Percentiles rank a stretch among this genome's conserved stretches.
These are phyloP conservation scores for Achroia grisella DNA, from an alignment of 1,140 invertebrate species.

Conservation along the genomic window DNA sequence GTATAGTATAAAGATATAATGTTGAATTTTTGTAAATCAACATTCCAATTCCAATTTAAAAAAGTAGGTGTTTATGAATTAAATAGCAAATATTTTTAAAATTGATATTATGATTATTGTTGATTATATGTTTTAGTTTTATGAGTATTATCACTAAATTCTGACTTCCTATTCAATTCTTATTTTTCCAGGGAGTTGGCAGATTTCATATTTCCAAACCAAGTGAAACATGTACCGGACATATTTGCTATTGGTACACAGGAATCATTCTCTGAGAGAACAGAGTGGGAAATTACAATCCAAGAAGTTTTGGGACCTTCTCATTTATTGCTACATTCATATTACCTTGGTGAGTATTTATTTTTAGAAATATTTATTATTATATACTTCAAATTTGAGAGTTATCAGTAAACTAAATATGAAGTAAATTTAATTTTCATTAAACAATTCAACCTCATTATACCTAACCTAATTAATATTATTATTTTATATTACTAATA, in stretches of 20 bases:
- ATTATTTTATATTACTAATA: no score
- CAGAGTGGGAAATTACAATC: conserved; percentile 92
- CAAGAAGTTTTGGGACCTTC: conserved; percentile 94
- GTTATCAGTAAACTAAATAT: no score
- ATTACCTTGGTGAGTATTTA: conserved; percentile 77
- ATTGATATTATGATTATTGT: no score
- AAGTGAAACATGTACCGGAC: conserved; percentile 90
- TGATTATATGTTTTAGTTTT: not conserved
- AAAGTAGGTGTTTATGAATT: no score
- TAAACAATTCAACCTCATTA: no score
- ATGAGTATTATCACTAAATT: not conserved
- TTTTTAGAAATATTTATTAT: not conserved
- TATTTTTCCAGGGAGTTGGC: conserved; percentile 79
- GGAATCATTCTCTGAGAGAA: conserved; percentile 88
- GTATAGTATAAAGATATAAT: no score
- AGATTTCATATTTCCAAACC: conserved; percentile 90
- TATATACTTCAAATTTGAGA: not conserved
- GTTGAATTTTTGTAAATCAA: no score
- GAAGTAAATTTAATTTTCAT: no score
- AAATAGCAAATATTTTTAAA: no score
- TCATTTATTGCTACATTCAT: conserved; percentile 89
- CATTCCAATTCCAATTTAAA: no score
- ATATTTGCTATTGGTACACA: conserved; percentile 94
- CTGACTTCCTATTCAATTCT: not conserved
- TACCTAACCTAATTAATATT: no score